Conservation (phyloP, 1,140 invertebrate genomes). For the Drosophila ironensis region DNA sequence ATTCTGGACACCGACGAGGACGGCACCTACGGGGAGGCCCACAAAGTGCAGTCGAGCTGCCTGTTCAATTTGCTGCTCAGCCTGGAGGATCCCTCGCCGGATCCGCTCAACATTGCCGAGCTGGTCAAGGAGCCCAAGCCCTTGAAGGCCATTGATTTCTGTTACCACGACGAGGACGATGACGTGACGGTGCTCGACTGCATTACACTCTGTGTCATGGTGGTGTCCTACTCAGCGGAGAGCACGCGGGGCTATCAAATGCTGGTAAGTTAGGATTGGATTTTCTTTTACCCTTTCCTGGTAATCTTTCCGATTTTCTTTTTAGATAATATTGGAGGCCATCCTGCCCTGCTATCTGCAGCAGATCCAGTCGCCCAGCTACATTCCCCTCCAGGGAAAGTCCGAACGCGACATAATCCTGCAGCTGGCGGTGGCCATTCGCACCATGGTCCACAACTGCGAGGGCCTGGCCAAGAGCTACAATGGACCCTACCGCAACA, state of each 20-base stretch:
- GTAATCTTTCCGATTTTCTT: background rate
- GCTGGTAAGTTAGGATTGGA: conserved; percentile 86
- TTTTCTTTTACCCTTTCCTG: background rate
- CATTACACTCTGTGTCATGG: conserved; percentile 97
- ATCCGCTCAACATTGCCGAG: conserved; percentile 97
- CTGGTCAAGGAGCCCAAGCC: conserved; percentile 98
- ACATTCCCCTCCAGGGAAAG: conserved; percentile 91
- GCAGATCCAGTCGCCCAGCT: conserved; percentile 94
- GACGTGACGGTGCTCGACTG: conserved; percentile 96
- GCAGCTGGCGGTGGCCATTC: conserved; percentile 96
- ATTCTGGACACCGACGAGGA: conserved; percentile 97
- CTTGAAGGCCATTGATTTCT: conserved; percentile 97
- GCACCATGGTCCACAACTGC: conserved; percentile 97
- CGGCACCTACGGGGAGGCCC: conserved; percentile 92
- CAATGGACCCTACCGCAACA: conserved; percentile 93
- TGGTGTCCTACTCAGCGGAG: conserved; percentile 98
- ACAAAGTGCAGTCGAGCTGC: conserved; percentile 95
- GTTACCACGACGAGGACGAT: conserved; percentile 97
- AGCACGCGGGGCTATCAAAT: conserved; percentile 98
- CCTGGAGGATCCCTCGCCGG: conserved; percentile 95
- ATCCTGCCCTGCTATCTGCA: conserved; percentile 97
- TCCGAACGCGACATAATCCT: conserved; percentile 97
- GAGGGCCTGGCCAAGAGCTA: conserved; percentile 97
- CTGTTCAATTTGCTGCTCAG: conserved; percentile 96
- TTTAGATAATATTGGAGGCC: conserved; percentile 96